Evolutionary conservation across 2,113 vertebrate genomes (phyloP), one percentile per base, ranked within the genome.

Genomic region (Semnopithecus entellus): DNA sequence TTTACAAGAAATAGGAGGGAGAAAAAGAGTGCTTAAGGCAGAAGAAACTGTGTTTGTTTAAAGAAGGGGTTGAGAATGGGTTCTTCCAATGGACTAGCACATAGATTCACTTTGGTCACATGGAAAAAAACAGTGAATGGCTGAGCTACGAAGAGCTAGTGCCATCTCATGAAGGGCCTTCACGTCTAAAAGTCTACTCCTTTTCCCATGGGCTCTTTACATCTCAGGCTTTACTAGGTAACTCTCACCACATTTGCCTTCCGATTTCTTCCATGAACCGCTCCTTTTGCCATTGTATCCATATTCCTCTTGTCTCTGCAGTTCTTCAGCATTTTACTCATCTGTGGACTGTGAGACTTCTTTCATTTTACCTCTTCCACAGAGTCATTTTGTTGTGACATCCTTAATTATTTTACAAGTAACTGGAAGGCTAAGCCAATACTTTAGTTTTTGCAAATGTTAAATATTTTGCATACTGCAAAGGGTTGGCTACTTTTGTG

Each of bases 291-390:
- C 22, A 8, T 3, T 32, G 12, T 5, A 8, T 30, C 3, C 0
- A 6, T 1, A 2, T 1, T 30, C 5, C 32, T 11, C 2, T 1
- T 14, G 3, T 32, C 52, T 64, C 16, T 23, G 1, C 3, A 14
- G 27, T 43, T 30, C 17, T 16, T 17, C 38, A 25, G 12, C 10
- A 45, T 30, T 8, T 38, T 4, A 5, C 22, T 8, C 9, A 9
- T 18, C 17, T 35, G 8, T 2, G 3, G 1, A 8, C 45, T 4
- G 3, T 1, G 5, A 3, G 32, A 4, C 23, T 8, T 30, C 17
- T 6, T 50, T 43, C 18, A 32, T 52, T 10, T 48, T 30, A 14
- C 25, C 57, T 73, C 32, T 68, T 57, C 20, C 27, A 14, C 61
- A 64, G 32, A 20, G 52, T 4, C 17, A 4, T 16, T 40, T 35